A percentile compares a stretch with the other conserved stretches of the same genome.
Evolutionary conservation across 2,888 invertebrate species (phyloP).

Genomic region (Ctena decussata): DNA sequence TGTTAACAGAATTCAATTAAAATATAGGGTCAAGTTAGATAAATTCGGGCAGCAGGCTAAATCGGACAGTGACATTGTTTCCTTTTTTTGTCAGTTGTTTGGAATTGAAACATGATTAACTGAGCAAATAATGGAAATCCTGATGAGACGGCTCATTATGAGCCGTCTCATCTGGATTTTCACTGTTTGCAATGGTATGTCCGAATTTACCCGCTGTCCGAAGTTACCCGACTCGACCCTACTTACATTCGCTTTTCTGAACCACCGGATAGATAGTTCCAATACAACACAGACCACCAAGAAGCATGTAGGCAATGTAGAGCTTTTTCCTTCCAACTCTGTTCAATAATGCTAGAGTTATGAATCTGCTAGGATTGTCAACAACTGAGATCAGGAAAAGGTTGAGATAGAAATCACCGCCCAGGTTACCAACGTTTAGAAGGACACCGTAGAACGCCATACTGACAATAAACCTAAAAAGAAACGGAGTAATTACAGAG

Average conservation of each 20-base stretch:
- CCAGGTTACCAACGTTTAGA: conserved; percentile 73
- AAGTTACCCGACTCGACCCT: no score
- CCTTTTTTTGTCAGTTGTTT: no score
- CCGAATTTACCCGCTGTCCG: no score
- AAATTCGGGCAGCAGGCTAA: no score
- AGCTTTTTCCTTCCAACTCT: conserved; percentile 66
- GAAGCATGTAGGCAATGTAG: conserved; percentile 62
- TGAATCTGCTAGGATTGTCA: conserved; percentile 72
- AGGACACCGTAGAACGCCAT: conserved; percentile 77
- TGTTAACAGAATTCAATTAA: no score
- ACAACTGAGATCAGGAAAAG: conserved; percentile 74
- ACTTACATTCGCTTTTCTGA: conserved; percentile 50
- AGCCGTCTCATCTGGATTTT: no score
- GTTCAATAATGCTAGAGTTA: conserved; percentile 71
- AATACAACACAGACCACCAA: conserved; percentile 87
- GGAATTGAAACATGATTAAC: no score
- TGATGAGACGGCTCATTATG: no score
- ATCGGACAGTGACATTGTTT: no score
- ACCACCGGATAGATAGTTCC: conserved; percentile 52
- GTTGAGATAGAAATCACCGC: conserved; percentile 74
- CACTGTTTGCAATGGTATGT: no score
- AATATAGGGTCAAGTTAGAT: no score
- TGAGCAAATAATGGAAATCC: no score
- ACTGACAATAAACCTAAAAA: conserved; percentile 68
- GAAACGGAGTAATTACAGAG: not conserved